Evolutionary conservation across 1,140 invertebrate genomes (phyloP).

Genomic region (Zaprionus kolodkinae): DNA sequence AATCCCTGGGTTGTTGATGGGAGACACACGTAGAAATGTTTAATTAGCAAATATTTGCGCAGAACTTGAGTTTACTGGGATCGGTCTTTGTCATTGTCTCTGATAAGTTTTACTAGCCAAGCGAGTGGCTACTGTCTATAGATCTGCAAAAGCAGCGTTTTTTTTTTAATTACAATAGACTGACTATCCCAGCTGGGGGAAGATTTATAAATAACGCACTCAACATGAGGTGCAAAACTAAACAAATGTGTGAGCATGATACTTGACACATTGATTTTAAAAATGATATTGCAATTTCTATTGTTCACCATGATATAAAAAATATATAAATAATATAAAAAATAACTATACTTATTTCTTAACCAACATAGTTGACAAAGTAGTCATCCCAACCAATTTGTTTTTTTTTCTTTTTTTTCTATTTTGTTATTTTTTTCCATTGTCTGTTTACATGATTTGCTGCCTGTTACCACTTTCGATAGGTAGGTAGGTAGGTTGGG

Average conservation of each 20-base stretch:
- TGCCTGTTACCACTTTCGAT: neutral
- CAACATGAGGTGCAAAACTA: slow-evolving; percentile 9
- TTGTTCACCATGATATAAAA: neutral
- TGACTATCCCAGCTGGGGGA: neutral
- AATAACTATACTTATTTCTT: neutral
- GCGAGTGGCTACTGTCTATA: slow-evolving; percentile 39
- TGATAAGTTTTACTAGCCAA: slow-evolving; percentile 40
- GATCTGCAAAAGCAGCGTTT: slow-evolving; percentile 34
- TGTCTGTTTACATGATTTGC: neutral
- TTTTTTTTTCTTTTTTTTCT: too few species aligned
- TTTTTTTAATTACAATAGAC: slow-evolving; percentile 41
- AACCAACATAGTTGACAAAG: too few species aligned
- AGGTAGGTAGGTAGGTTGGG: neutral
- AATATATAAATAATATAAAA: neutral
- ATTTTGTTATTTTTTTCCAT: neutral
- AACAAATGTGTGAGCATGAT: neutral
- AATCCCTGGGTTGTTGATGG: too few species aligned
- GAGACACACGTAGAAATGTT: slow-evolving; percentile 63
- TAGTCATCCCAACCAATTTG: too few species aligned
- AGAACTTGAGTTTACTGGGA: slow-evolving; percentile 28
- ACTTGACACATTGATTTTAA: neutral
- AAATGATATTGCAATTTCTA: neutral
- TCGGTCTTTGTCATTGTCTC: slow-evolving; percentile 40
- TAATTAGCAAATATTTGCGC: slow-evolving; percentile 77
- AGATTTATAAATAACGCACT: slow-evolving; percentile 22